A percentile compares a stretch with the other conserved stretches of the same genome.
phyloP scores from a whole-genome alignment of 2,113 vertebrate species.

The Tenrec ecaudatus region DNA sequence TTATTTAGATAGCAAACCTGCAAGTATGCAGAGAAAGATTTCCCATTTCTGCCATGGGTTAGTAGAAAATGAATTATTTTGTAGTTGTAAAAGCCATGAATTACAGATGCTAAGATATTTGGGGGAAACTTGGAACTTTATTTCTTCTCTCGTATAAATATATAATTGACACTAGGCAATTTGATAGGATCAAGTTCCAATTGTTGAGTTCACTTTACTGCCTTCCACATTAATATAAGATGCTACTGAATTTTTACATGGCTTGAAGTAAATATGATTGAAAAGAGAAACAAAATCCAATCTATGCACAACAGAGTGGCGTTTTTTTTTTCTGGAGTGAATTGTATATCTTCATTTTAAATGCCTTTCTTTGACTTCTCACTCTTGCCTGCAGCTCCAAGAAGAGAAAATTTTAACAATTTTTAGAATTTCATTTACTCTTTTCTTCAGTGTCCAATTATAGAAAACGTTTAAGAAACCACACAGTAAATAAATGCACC shows the following conservation, averaged over 20 bases:
- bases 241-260: slow-evolving; percentile 39
- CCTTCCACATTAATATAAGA: slow-evolving; percentile 2
- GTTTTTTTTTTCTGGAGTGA: not conserved
- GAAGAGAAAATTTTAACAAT: slow-evolving; percentile 27
- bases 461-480: slow-evolving; percentile 1
- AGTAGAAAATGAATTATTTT: slow-evolving; percentile 68
- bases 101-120: slow-evolving; percentile 64
- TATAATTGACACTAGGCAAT: slow-evolving; percentile 40
- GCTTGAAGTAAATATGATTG: slow-evolving; percentile 40
- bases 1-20: slow-evolving; percentile 67
- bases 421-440: slow-evolving; percentile 20
- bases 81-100: slow-evolving; percentile 47
- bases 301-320: not conserved
- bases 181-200: slow-evolving; percentile 58
- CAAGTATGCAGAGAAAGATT: slow-evolving; percentile 64
- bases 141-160: slow-evolving; percentile 62
- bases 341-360: slow-evolving; percentile 13
- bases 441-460: not conserved
- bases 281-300: slow-evolving; percentile 43
- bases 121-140: slow-evolving; percentile 43
- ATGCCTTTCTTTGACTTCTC: not conserved
- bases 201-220: slow-evolving; percentile 29
- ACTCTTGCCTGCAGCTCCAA: not conserved
- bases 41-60: slow-evolving; percentile 48
- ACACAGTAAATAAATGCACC: not conserved